A percentile compares a stretch with the other conserved stretches of the same genome.
Evolutionary conservation across 1,140 invertebrate genomes (phyloP).

Genomic region (Papilio helenus): DNA sequence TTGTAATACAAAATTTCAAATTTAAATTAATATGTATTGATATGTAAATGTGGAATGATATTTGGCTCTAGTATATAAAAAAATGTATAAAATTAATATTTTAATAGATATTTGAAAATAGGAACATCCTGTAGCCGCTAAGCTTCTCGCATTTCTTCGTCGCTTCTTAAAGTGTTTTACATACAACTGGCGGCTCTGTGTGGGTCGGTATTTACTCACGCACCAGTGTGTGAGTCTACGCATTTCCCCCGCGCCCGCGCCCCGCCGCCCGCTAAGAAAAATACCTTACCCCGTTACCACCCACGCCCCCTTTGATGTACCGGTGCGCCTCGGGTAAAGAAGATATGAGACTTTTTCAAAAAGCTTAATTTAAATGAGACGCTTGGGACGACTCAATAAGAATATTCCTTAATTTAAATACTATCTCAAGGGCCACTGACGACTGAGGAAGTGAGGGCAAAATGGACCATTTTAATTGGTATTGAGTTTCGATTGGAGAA

Average conservation of each 20-base stretch:
- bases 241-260: constrained; percentile 73
- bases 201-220: constrained; percentile 78
- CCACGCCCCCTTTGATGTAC: constrained; percentile 77
- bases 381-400: constrained; percentile 75
- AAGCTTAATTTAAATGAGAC: constrained; percentile 83
- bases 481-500: constrained; percentile 79
- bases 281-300: constrained; percentile 77
- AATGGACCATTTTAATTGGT: constrained; percentile 78
- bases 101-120: background rate
- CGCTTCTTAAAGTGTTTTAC: constrained; percentile 83
- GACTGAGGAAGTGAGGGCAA: constrained; percentile 59
- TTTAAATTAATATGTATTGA: background rate
- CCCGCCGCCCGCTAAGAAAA: constrained; percentile 74
- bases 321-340: constrained; percentile 78
- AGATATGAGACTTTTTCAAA: constrained; percentile 83
- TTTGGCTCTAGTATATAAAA: background rate
- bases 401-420: constrained; percentile 82
- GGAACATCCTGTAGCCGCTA: constrained; percentile 69
- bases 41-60: background rate
- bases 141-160: constrained; percentile 82
- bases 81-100: background rate
- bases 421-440: constrained; percentile 70
- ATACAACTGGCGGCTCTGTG: constrained; percentile 73
- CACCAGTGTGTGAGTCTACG: constrained; percentile 79
- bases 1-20: background rate